Conservation (phyloP, 2,888 invertebrate species). For the Acleris emargana region DNA sequence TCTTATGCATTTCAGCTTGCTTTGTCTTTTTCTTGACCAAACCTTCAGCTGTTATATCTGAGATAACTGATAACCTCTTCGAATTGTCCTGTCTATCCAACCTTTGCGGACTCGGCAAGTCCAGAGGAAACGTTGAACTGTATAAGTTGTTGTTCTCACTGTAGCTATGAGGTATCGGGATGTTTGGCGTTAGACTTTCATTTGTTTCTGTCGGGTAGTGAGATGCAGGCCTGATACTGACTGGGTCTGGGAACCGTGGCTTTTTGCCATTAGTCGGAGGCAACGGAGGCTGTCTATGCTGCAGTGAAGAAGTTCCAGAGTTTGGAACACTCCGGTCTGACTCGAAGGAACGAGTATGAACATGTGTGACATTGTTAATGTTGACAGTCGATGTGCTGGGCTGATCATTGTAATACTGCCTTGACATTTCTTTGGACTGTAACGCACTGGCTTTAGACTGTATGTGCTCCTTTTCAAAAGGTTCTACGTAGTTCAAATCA, state of each 20-base stretch:
- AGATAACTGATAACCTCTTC: conserved; percentile 75
- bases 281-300: conserved; percentile 73
- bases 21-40: conserved; percentile 74
- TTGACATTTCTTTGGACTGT: conserved; percentile 70
- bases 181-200: conserved; percentile 46
- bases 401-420: conserved; percentile 66
- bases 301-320: conserved; percentile 50
- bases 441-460: conserved; percentile 78
- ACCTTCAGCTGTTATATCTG: conserved; percentile 76
- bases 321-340: conserved; percentile 48
- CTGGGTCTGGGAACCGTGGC: conserved; percentile 77
- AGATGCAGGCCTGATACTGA: conserved; percentile 76
- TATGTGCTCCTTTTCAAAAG: conserved; percentile 78
- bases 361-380: conserved; percentile 54
- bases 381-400: conserved; percentile 56
- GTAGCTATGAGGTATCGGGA: conserved; percentile 66
- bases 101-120: conserved; percentile 47
- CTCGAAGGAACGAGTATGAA: conserved; percentile 62
- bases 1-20: conserved; percentile 69
- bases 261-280: conserved; percentile 70
- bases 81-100: conserved; percentile 57
- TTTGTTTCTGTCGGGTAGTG: conserved; percentile 69
- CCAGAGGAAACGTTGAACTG: conserved; percentile 66
- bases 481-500: conserved; percentile 77
- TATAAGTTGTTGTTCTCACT: conserved; percentile 77